Percentiles rank a stretch among this genome's conserved stretches.
phyloP scores from a whole-genome alignment of 1,140 invertebrate species.

The Phortica variegata region DNA sequence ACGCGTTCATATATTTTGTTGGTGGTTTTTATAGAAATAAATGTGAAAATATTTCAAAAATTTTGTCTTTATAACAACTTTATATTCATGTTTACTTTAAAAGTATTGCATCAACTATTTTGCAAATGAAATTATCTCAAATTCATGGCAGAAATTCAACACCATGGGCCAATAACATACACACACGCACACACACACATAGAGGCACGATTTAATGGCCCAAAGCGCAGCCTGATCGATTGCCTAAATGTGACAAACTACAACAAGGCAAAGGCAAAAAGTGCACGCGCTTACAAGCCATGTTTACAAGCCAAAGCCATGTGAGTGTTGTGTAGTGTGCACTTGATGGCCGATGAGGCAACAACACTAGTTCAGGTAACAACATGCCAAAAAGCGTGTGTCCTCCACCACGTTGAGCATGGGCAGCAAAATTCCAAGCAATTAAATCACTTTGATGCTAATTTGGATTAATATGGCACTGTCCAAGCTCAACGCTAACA shows the following conservation, averaged over 20 bases:
- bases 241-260: conserved; percentile 49
- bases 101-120: no score
- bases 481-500: conserved; percentile 27
- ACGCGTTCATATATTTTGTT: no score
- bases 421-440: conserved; percentile 55
- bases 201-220: no score
- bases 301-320: conserved; percentile 42
- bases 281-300: conserved; percentile 19
- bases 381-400: conserved; percentile 51
- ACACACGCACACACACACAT: no score
- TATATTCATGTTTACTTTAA: no score
- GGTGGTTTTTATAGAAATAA: no score
- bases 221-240: conserved; percentile 54
- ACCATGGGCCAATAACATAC: no score
- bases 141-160: no score
- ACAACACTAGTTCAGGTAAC: no score
- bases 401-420: conserved; percentile 19
- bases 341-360: conserved; percentile 13
- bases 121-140: no score
- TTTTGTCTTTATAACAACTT: no score
- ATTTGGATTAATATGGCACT: conserved; percentile 58
- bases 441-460: conserved; percentile 58
- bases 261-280: conserved; percentile 26
- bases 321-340: conserved; percentile 5
- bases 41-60: no score